These are phyloP conservation scores for Psittacula echo DNA, from an alignment of 2,797 vertebrate species.

Conservation along the genomic window DNA sequence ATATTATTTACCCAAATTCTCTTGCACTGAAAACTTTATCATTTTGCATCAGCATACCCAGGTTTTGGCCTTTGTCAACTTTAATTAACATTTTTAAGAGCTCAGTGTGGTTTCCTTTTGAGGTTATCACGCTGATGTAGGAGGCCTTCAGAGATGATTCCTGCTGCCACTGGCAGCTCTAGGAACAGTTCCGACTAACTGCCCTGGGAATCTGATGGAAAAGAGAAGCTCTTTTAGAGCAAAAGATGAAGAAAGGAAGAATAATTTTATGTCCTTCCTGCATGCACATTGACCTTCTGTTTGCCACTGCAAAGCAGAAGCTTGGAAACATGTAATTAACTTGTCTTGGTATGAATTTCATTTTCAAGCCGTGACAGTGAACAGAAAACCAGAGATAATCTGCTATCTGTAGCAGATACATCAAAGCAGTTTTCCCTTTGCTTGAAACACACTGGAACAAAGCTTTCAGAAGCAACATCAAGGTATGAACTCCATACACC, in stretches of 20 bases:
- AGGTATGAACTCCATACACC: not conserved
- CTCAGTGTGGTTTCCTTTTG: not conserved
- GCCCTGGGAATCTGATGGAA: not conserved
- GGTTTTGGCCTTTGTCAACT: constrained; percentile 10
- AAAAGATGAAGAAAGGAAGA: not conserved
- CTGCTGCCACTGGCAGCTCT: not conserved
- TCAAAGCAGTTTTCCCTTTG: not conserved
- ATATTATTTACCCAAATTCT: constrained; percentile 23
- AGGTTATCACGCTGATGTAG: not conserved
- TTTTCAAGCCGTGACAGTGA: constrained; percentile 3
- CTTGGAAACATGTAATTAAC: not conserved
- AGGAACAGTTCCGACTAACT: not conserved
- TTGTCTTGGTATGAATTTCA: not conserved
- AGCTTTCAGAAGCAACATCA: constrained; percentile 16
- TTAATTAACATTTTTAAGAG: constrained; percentile 55
- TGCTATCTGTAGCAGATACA: not conserved
- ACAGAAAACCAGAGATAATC: not conserved
- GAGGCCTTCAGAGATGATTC: not conserved
- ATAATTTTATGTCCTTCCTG: not conserved
- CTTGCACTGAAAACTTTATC: constrained; percentile 21
- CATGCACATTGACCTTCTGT: not conserved
- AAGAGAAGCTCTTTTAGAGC: not conserved
- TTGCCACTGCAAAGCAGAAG: not conserved
- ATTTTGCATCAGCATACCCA: constrained; percentile 3
- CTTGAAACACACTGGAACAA: not conserved